Evolutionary conservation across 2,797 vertebrate genomes (phyloP), one percentile per base, ranked within the genome.

Genomic region (Crocidura indochinensis): DNA sequence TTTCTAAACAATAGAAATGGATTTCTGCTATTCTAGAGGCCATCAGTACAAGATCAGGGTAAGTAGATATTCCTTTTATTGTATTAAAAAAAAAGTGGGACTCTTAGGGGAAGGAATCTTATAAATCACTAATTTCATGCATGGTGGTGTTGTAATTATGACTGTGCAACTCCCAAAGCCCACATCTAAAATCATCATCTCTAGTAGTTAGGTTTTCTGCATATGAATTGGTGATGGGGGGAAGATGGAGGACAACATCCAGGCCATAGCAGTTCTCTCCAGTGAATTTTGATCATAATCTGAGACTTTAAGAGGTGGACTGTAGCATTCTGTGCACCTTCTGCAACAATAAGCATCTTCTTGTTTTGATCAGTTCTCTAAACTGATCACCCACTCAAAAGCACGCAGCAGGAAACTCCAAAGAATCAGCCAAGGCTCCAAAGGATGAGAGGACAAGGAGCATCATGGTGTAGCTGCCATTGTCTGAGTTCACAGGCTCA

Each of bases 401-500:
- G 47, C 44, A 9, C 9, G 31, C 73, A 60, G 15, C 46, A 38
- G 89, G 72, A 84, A 75, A 27, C 46, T 38, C 56, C 56, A 60
- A 60, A 1, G 17, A 72, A 26, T 65, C 82, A 73, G 72, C 29
- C 5, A 6, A 47, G 79, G 26, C 31, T 29, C 8, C 62, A 8
- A 17, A 64, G 56, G 72, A 2, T 20, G 2, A 38, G 69, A 10
- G 20, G 76, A 24, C 38, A 19, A 68, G 83, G 90, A 47, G 51
- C n/a, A 27, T 0, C 46, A 14, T 85, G 94, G 96, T 72, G 84
- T 90, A 73, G 79, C 69, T 12, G 51, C 71, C 2, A 90, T 91
- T 96, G 96, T 93, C 95, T 79, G 80, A 67, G 69, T 84, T 94
- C 91, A 65, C 64, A 46, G 78, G 47, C 7, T 74, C 20, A 69